phyloP scores from a whole-genome alignment of 2,113 vertebrate species.

The Chitala chitala region DNA sequence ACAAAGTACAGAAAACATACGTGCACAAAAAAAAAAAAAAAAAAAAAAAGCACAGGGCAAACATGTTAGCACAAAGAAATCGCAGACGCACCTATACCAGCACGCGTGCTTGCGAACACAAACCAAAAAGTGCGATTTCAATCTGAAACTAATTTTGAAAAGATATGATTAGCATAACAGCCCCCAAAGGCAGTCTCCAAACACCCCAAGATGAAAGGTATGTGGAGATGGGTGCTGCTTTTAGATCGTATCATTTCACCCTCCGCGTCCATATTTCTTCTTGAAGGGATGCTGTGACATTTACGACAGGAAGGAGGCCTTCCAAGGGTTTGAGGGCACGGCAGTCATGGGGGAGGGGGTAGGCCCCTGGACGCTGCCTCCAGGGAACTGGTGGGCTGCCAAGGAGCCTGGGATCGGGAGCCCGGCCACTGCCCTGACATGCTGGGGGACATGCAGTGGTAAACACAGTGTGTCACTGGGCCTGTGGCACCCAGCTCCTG shows the following conservation, averaged over 20 bases:
- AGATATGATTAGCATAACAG: conserved; percentile 28
- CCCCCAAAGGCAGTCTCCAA: conserved; percentile 25
- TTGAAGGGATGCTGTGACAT: conserved; percentile 48
- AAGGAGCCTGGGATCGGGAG: conserved; percentile 42
- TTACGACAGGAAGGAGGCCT: conserved; percentile 56
- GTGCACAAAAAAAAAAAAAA: no score
- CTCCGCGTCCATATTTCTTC: conserved; percentile 46
- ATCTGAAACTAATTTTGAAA: conserved; percentile 29
- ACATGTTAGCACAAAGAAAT: no score
- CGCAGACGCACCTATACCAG: background rate
- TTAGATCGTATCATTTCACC: conserved; percentile 51
- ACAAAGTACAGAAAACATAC: conserved; percentile 20
- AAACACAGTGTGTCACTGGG: background rate
- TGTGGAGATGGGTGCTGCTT: conserved; percentile 42
- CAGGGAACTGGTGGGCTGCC: conserved; percentile 47
- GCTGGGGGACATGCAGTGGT: background rate
- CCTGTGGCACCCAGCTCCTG: background rate
- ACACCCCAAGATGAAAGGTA: conserved; percentile 33
- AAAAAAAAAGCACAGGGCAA: background rate
- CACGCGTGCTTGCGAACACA: no score
- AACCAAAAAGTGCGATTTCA: conserved; percentile 7
- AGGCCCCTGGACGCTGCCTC: conserved; percentile 41
- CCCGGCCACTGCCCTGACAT: conserved; percentile 35
- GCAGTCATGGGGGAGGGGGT: conserved; percentile 34
- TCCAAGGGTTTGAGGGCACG: conserved; percentile 62